phyloP scores from a whole-genome alignment of 2,113 vertebrate genomes.

The Vidua chalybeata region DNA sequence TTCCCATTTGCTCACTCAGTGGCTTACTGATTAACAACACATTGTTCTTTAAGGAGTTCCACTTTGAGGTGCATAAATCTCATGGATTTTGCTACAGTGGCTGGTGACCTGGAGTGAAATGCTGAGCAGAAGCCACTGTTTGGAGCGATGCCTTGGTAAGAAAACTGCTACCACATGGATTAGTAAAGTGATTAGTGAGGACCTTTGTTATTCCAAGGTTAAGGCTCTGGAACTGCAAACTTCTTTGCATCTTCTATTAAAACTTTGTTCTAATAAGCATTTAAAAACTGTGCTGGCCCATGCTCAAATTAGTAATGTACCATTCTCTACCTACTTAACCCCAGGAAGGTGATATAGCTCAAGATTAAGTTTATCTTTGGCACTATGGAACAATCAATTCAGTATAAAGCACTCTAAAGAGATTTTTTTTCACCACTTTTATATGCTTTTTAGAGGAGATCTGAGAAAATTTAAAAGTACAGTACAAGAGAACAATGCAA shows the following conservation, averaged over 20 bases:
- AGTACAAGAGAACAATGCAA: background rate
- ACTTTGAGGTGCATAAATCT: conserved; percentile 29
- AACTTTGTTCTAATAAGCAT: background rate
- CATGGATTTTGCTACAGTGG: background rate
- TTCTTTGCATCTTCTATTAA: background rate
- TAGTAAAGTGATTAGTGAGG: background rate
- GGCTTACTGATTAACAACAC: background rate
- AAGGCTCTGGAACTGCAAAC: background rate
- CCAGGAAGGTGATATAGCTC: background rate
- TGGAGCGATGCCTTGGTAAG: background rate
- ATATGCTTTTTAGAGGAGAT: background rate
- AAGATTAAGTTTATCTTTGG: background rate
- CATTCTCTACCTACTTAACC: background rate
- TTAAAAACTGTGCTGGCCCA: background rate
- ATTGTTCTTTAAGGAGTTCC: background rate
- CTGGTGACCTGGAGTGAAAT: background rate
- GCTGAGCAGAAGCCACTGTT: background rate
- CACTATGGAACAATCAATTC: background rate
- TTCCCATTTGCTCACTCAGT: conserved; percentile 5
- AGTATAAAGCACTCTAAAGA: background rate
- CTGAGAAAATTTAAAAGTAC: background rate
- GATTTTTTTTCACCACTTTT: background rate
- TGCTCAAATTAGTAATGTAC: background rate
- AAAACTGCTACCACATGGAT: background rate
- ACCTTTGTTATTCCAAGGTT: background rate